Conservation (phyloP, 2,113 vertebrate species). For the Lophochroa leadbeateri region DNA sequence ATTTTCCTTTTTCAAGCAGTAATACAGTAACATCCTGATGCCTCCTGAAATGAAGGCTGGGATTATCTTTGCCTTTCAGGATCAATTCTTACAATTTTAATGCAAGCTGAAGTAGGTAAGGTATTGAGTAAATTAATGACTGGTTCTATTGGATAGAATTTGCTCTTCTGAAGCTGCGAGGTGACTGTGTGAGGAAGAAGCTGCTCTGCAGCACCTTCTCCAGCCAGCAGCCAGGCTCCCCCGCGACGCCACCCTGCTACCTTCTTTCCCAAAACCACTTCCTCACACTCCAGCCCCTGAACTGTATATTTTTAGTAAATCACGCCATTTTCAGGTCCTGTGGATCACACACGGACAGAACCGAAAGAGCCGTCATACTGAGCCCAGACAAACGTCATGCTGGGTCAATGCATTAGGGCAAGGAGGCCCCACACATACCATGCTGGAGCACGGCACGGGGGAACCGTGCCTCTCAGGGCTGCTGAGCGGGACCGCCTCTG, state of each 20-base stretch:
- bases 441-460: no score
- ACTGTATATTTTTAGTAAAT: accelerated
- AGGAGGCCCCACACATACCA: neutral
- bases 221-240: neutral
- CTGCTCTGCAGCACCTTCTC: accelerated
- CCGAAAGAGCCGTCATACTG: accelerated
- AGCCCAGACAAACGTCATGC: no score
- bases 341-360: no score
- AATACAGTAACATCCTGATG: neutral
- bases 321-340: neutral
- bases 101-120: no score
- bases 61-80: neutral
- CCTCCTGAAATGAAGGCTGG: neutral
- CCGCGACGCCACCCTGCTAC: accelerated
- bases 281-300: neutral
- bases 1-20: neutral
- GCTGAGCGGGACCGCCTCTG: neutral
- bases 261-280: neutral
- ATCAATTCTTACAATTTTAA: neutral
- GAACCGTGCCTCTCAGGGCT: accelerated
- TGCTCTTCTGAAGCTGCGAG: neutral
- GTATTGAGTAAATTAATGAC: accelerated
- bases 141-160: accelerated
- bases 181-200: accelerated
- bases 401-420: neutral